Conservation (phyloP, 2,888 invertebrate species). For the Omphaloscelis lunosa region DNA sequence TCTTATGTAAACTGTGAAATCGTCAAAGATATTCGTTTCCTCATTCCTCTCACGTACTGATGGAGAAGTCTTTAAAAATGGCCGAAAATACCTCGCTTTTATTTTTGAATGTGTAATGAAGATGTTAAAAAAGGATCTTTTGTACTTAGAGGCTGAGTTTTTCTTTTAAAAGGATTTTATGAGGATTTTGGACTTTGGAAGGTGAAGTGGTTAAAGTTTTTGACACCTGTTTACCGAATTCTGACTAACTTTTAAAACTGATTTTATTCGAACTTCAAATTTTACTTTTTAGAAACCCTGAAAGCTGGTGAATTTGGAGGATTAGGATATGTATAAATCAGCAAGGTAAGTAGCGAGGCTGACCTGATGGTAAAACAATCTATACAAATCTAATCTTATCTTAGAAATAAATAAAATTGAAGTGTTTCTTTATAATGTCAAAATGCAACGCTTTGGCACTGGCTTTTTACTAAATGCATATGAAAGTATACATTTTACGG, state of each 20-base stretch:
- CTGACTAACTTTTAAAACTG: background rate
- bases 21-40: constrained; percentile 11
- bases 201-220: constrained; percentile 1
- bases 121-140: constrained; percentile 11
- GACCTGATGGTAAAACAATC: too few species aligned
- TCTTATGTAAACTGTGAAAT: constrained; percentile 19
- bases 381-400: too few species aligned
- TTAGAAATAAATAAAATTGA: too few species aligned
- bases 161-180: constrained; percentile 3
- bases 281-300: background rate
- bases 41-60: constrained; percentile 40
- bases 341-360: background rate
- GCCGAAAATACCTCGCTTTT: constrained; percentile 46
- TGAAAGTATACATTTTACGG: too few species aligned
- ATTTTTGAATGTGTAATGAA: constrained; percentile 56
- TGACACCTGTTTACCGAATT: background rate
- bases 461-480: too few species aligned
- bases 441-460: too few species aligned
- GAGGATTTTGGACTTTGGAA: background rate
- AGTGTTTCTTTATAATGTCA: too few species aligned
- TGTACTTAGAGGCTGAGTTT: constrained; percentile 12
- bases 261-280: background rate
- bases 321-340: background rate
- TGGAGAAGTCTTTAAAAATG: constrained; percentile 11
- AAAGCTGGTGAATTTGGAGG: background rate